These are phyloP conservation scores for Orchestia grillus DNA, from an alignment of 1,140 invertebrate species.

Conservation along the genomic window DNA sequence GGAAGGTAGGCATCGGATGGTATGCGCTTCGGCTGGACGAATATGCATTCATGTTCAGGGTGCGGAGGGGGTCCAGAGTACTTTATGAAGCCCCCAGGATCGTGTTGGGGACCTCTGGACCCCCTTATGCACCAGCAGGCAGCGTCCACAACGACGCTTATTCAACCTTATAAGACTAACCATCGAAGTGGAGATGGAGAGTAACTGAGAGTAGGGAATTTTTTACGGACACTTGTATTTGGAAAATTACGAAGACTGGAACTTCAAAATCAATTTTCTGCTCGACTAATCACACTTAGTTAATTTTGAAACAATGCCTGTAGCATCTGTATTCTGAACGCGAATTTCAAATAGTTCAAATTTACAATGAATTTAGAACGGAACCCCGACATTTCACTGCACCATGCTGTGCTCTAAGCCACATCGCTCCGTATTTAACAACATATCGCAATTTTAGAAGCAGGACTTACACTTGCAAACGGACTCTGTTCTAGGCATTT, in stretches of 20 bases:
- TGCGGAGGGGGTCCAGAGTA: constrained; percentile 56
- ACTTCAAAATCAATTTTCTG: too few relatives aligned
- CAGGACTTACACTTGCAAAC: background rate
- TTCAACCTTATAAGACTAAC: background rate
- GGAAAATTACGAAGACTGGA: too few relatives aligned
- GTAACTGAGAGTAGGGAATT: too few relatives aligned
- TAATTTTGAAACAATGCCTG: too few relatives aligned
- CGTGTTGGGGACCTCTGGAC: constrained; percentile 59
- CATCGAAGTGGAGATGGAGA: background rate
- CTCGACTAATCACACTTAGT: too few relatives aligned
- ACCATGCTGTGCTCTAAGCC: background rate
- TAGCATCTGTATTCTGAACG: too few relatives aligned
- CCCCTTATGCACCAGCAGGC: constrained; percentile 67
- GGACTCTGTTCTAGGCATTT: background rate
- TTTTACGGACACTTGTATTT: too few relatives aligned
- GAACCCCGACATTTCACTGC: background rate
- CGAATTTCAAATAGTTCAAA: too few relatives aligned
- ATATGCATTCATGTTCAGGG: constrained; percentile 59
- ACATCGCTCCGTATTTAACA: background rate
- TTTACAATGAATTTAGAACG: background rate
- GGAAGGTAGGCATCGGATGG: constrained; percentile 57
- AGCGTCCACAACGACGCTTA: constrained; percentile 64
- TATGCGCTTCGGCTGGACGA: constrained; percentile 41
- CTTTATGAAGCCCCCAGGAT: constrained; percentile 58
- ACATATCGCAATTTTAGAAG: background rate